Conservation (phyloP, 2,797 vertebrate genomes). For the Bucorvus abyssinicus region DNA sequence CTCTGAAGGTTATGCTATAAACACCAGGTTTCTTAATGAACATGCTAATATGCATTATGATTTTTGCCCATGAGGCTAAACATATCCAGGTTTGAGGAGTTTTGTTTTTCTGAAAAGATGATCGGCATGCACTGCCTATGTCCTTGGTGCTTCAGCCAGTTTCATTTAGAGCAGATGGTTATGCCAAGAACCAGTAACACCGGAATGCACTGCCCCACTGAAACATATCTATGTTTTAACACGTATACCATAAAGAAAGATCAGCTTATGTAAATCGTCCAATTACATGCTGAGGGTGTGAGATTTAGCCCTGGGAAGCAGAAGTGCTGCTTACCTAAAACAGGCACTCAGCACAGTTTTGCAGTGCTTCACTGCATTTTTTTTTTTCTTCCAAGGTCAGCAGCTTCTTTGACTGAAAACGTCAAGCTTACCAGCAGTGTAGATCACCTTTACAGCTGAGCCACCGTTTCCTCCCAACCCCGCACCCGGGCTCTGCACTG, state of each 20-base stretch:
- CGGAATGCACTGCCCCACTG: neutral
- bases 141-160: neutral
- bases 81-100: neutral
- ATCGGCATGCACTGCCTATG: neutral
- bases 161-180: neutral
- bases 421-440: neutral
- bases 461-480: neutral
- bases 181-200: neutral
- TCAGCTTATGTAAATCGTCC: neutral
- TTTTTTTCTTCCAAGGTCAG: neutral
- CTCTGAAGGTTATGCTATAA: neutral
- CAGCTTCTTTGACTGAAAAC: neutral
- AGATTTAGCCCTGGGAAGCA: neutral
- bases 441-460: neutral
- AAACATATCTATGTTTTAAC: neutral
- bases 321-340: neutral
- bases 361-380: neutral
- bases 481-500: neutral
- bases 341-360: neutral
- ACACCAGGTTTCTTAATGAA: neutral
- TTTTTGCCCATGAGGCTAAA: neutral
- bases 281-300: neutral
- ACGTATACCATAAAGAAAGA: neutral
- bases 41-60: accelerated
- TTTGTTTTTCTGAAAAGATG: neutral